These are phyloP conservation scores for Ctenicera cuprea DNA, from an alignment of 2,888 invertebrate genomes.

Conservation along the genomic window DNA sequence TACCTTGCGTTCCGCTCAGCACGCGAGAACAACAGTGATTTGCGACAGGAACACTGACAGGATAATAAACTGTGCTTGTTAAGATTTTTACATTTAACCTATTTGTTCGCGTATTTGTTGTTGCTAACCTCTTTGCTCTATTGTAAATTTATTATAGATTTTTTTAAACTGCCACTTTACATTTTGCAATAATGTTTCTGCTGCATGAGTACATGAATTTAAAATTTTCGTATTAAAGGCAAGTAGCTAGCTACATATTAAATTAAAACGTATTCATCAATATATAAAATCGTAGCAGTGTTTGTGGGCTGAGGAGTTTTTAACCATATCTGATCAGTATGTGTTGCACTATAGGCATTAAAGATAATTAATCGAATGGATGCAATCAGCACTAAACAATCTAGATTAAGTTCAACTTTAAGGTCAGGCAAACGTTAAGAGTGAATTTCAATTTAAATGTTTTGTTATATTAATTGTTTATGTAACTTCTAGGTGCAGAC, in stretches of 20 bases:
- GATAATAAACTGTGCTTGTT: conserved; percentile 43
- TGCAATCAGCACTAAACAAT: conserved; percentile 7
- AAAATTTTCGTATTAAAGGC: no score
- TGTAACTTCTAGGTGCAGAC: conserved; percentile 8
- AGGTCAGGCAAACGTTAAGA: conserved; percentile 21
- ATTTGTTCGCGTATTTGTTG: conserved; percentile 44
- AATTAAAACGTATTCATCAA: no score
- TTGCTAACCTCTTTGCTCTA: conserved; percentile 35
- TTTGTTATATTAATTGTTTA: conserved; percentile 16
- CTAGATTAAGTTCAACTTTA: conserved; percentile 17
- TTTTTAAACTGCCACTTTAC: conserved; percentile 2
- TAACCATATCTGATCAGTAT: not conserved
- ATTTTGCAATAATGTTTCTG: conserved; percentile 3
- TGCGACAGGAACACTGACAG: conserved; percentile 39
- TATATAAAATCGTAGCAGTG: no score
- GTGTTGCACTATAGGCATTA: not conserved
- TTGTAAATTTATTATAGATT: conserved; percentile 34
- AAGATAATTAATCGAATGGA: conserved; percentile 17
- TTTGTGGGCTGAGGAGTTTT: not conserved
- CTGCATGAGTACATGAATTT: no score
- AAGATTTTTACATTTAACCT: conserved; percentile 34
- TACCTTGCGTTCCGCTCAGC: conserved; percentile 34
- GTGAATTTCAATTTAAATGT: conserved; percentile 29
- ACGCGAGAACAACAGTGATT: conserved; percentile 37
- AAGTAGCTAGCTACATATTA: no score